Evolutionary conservation across 2,888 invertebrate species (phyloP).

Genomic region (Clusia tigrina): DNA sequence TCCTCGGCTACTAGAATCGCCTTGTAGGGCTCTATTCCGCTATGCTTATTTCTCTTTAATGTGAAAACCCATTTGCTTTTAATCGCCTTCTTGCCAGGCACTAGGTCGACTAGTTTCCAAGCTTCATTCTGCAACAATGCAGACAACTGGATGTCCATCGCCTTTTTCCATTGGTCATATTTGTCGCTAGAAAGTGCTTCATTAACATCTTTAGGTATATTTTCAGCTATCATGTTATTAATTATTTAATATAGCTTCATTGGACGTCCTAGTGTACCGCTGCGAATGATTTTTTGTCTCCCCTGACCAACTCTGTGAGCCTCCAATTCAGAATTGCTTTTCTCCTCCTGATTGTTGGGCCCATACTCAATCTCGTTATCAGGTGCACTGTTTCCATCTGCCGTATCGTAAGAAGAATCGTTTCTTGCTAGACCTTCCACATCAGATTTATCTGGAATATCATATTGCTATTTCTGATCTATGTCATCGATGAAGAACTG

Average conservation of each 20-base stretch:
- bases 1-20: slow-evolving; percentile 35
- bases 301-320: not conserved
- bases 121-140: too few species aligned
- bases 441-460: not conserved
- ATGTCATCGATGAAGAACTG: not conserved
- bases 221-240: not conserved
- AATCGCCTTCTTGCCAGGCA: too few species aligned
- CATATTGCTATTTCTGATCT: not conserved
- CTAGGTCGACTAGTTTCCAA: too few species aligned
- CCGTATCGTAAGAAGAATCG: slow-evolving; percentile 4
- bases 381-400: not conserved
- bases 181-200: not conserved
- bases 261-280: slow-evolving; percentile 5
- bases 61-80: slow-evolving; percentile 37
- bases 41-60: slow-evolving; percentile 31
- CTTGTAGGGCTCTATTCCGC: slow-evolving; percentile 29
- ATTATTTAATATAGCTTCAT: slow-evolving; percentile 1
- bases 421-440: not conserved
- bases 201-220: not conserved
- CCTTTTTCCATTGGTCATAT: too few species aligned
- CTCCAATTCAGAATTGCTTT: not conserved
- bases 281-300: not conserved
- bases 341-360: not conserved
- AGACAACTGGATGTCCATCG: too few species aligned
- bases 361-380: not conserved